Base-by-base conservation (phyloP, 2,888 invertebrate genomes). In the Bedellia somnulentella region DNA sequence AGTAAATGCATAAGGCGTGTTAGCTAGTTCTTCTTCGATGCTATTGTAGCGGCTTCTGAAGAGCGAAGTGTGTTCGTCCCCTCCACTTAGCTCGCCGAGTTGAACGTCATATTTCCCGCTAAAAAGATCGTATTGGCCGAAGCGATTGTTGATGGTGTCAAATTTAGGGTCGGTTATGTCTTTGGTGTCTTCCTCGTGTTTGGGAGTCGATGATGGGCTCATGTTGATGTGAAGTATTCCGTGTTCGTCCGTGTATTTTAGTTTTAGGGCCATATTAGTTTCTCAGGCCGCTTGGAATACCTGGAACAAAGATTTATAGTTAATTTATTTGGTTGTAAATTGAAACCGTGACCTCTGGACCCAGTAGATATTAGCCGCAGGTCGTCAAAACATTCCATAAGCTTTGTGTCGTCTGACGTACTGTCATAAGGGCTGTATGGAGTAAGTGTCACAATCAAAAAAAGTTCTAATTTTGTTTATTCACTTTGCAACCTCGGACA, bases 1-100 rank as follows among this genome's bases (percentile, higher is more conserved):
- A 0, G 67, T 61, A 54, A 78, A 78, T 33, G 77, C 77, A 47
- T 78, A 78, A 13, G 77, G 77, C 29, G 77, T 77, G 38, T 76
- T 77, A 0, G 77, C 75, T 0, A 77, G 45, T 16, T 77, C 77
- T 34, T 75, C 70, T 37, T 77, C 77, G 1, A 77, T 58, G 35
- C 75, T 76, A 40, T 76, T 77, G 62, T 75, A 73, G 3, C 77
- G 57, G 36, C 70, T 73, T 5, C 76, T 51, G 47, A 77, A 77
- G 2, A 77, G 52, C 14, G 75, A 73, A 56, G 14, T 54, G 50
- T 9, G 47, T 3, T 15, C 24, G 10, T 52, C 58, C 33, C 37
- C 43, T 40, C 47, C 57, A 34, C 57, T 27, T n/a, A 11, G 11
- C 4, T 24, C 50, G 15, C 21, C 23, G 10, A 24, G 24, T 18